Evolutionary conservation across 2,797 vertebrate species (phyloP).

Genomic region (Potorous gilbertii): DNA sequence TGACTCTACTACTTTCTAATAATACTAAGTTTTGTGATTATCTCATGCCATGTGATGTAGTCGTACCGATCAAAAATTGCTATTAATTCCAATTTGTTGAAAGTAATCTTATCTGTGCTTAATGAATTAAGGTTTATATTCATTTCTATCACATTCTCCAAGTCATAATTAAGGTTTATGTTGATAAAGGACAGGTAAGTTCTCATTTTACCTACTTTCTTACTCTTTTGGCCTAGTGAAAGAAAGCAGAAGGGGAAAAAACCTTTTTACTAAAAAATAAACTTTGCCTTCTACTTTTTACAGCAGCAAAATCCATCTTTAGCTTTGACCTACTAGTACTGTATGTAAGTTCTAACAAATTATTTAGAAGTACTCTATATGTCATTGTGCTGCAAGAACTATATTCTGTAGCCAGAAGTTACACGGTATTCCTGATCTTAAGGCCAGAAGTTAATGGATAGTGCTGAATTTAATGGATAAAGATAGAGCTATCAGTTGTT

Average conservation of each 20-base stretch:
- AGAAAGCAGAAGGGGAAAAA: conserved; percentile 36
- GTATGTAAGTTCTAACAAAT: not conserved
- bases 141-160: not conserved
- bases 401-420: conserved; percentile 7
- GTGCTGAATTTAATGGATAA: not conserved
- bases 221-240: not conserved
- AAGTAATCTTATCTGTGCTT: not conserved
- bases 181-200: not conserved
- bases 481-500: not conserved
- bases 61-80: conserved; percentile 18
- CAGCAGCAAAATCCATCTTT: not conserved
- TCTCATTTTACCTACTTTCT: not conserved
- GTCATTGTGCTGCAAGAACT: not conserved
- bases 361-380: not conserved
- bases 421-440: not conserved
- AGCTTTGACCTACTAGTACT: not conserved
- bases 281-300: not conserved
- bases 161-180: not conserved
- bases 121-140: not conserved
- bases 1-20: not conserved
- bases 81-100: not conserved
- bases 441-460: not conserved
- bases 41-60: conserved; percentile 19
- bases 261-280: not conserved
- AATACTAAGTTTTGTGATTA: not conserved